Conservation (phyloP, 2,888 invertebrate species). For the Epirrhoe tristata region DNA sequence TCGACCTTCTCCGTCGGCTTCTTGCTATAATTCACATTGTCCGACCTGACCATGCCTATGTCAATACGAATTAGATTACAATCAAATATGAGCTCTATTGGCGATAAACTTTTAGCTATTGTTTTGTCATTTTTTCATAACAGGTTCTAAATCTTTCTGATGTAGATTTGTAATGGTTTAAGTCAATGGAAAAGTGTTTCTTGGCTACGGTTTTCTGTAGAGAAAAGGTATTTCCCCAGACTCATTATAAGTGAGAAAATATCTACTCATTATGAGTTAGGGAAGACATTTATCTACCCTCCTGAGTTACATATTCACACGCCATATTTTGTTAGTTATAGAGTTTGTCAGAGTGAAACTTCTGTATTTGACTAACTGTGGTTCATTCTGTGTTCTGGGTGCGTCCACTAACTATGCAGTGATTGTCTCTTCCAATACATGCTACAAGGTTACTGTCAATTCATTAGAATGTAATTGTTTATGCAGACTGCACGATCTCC, state of each 20-base stretch:
- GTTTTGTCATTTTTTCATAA: background rate
- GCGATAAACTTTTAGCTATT: background rate
- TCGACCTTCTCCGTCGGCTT: slow-evolving; percentile 76
- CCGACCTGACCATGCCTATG: slow-evolving; percentile 47
- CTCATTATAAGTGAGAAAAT: no score
- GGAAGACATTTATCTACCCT: no score
- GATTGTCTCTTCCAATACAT: slow-evolving; percentile 82
- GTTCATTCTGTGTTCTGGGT: slow-evolving; percentile 57
- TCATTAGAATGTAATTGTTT: slow-evolving; percentile 48
- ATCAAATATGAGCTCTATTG: background rate
- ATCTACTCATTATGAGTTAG: no score
- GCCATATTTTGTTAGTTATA: no score
- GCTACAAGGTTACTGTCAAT: slow-evolving; percentile 68
- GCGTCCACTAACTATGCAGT: slow-evolving; percentile 80
- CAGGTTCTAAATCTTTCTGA: background rate
- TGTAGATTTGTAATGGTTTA: background rate
- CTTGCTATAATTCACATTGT: slow-evolving; percentile 75
- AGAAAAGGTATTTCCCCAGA: no score
- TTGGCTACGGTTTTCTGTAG: no score
- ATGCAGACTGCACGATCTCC: slow-evolving; percentile 44
- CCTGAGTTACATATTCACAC: no score
- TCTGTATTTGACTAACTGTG: background rate
- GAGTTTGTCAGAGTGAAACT: slow-evolving; percentile 1
- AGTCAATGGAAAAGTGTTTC: no score
- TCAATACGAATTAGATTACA: slow-evolving; percentile 6